Evolutionary conservation across 1,140 invertebrate genomes (phyloP).

Genomic region (Homarus americanus): DNA sequence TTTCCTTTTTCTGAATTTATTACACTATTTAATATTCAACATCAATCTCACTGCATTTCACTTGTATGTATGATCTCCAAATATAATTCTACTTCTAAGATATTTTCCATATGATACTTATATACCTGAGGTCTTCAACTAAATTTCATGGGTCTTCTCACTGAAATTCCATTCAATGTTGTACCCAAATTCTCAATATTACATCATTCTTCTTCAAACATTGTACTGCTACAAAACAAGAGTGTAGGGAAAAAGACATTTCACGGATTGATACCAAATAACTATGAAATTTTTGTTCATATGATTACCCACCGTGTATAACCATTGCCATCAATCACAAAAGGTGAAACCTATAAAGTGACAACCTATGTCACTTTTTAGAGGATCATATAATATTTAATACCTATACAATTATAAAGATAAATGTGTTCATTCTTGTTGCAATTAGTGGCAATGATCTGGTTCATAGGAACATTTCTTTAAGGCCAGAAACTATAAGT

Average conservation of each 20-base stretch:
- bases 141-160: not conserved
- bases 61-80: not conserved
- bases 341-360: not conserved
- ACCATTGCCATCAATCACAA: not conserved
- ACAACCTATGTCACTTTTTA: not conserved
- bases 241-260: not conserved
- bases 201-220: not conserved
- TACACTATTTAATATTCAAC: not conserved
- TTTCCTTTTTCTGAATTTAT: not conserved
- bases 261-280: not conserved
- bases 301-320: not conserved
- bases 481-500: constrained; percentile 44
- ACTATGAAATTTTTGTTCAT: not conserved
- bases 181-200: not conserved
- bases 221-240: not conserved
- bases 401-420: not conserved
- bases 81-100: not conserved
- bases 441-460: constrained; percentile 19
- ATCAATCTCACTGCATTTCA: not conserved
- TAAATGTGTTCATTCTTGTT: not conserved
- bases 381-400: not conserved
- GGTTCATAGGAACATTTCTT: constrained; percentile 50
- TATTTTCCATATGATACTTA: not conserved
- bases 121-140: not conserved
- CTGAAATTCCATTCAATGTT: not conserved